A percentile compares a stretch with the other conserved stretches of the same genome.
Conservation (phyloP, 1,140 invertebrate genomes). For the Polypedilum vanderplanki region DNA sequence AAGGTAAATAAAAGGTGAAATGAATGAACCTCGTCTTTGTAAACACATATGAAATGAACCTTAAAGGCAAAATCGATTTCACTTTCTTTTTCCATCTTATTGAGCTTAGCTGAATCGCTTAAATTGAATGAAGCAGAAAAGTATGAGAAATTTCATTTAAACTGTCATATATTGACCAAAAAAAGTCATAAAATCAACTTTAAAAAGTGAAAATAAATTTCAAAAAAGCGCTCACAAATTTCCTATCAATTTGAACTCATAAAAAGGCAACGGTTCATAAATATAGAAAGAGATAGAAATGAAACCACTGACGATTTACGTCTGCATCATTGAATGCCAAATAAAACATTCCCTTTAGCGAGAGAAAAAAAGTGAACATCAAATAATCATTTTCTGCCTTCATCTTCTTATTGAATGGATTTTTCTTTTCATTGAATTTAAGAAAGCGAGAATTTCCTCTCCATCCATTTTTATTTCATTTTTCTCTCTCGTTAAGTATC, state of each 20-base stretch:
- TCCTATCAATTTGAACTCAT: too few relatives aligned
- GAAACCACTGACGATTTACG: conserved; percentile 24
- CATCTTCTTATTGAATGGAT: conserved; percentile 12
- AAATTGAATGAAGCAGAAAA: too few relatives aligned
- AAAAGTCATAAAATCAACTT: too few relatives aligned
- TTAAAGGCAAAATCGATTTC: conserved; percentile 25
- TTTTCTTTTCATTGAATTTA: conserved; percentile 15
- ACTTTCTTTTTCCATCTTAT: conserved; percentile 16
- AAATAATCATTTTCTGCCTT: conserved; percentile 23
- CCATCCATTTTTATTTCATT: background rate
- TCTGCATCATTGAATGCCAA: conserved; percentile 13
- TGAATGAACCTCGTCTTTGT: background rate
- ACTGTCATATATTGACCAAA: too few relatives aligned
- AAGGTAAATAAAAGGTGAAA: background rate
- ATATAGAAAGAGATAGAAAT: background rate
- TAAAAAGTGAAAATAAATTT: too few relatives aligned
- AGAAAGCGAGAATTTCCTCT: background rate
- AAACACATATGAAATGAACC: conserved; percentile 18
- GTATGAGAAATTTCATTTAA: too few relatives aligned
- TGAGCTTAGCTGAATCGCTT: background rate
- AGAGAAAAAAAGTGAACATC: conserved; percentile 18
- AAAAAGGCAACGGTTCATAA: background rate
- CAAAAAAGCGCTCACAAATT: too few relatives aligned
- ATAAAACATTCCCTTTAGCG: conserved; percentile 7
- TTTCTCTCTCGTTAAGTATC: background rate